A percentile compares a stretch with the other conserved stretches of the same genome.
phyloP scores from a whole-genome alignment of 1,140 invertebrate genomes.

The Nasonia giraulti region DNA sequence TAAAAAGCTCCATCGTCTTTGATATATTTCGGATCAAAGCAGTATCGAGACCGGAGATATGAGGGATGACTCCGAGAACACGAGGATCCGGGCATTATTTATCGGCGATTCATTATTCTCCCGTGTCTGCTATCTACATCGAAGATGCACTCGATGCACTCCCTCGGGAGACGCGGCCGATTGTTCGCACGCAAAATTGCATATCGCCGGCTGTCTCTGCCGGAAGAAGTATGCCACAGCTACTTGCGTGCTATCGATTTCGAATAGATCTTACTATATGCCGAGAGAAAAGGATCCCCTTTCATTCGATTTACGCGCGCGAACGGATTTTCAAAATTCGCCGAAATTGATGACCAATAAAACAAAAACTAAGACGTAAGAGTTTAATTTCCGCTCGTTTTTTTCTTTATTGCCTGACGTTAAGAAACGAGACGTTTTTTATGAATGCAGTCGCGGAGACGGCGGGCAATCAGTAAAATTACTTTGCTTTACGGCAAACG shows the following conservation, averaged over 20 bases:
- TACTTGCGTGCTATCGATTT: no score
- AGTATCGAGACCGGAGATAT: constrained; percentile 1
- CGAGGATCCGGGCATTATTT: background rate
- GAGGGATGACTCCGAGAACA: background rate
- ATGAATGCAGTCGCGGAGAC: background rate
- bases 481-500: background rate
- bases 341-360: no score
- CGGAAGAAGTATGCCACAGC: no score
- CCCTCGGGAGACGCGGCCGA: background rate
- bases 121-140: background rate
- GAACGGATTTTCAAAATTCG: no score
- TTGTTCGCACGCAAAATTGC: background rate
- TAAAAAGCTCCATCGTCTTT: background rate
- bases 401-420: background rate
- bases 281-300: no score
- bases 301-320: no score
- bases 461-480: background rate
- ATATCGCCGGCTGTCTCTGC: background rate
- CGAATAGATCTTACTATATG: no score
- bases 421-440: background rate
- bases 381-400: background rate
- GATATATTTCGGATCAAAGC: constrained; percentile 10
- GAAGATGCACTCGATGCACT: background rate
- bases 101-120: constrained; percentile 11
- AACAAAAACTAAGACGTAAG: no score